Evolutionary conservation across 2,797 vertebrate genomes (phyloP).

Genomic region (Labroides dimidiatus): DNA sequence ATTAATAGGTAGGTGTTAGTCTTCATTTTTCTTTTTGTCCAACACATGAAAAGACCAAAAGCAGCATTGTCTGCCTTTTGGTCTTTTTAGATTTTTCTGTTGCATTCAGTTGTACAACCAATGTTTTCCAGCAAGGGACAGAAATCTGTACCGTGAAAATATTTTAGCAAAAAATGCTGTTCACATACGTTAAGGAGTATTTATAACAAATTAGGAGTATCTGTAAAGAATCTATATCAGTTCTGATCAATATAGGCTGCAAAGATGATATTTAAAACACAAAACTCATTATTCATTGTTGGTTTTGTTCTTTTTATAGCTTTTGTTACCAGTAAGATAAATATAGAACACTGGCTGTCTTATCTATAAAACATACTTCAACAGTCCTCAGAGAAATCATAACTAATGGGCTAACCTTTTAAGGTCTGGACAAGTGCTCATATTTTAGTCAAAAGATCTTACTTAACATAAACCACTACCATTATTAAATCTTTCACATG

Average conservation of each 20-base stretch:
- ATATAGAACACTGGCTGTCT: not conserved
- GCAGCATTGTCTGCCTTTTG: not conserved
- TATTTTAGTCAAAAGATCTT: not conserved
- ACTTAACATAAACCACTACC: not conserved
- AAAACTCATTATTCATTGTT: constrained; percentile 1
- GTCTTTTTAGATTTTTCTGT: not conserved
- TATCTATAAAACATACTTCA: not conserved
- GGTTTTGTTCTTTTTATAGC: not conserved
- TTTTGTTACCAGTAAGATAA: constrained; percentile 8
- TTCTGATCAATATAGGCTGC: not conserved
- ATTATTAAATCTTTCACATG: too few species aligned
- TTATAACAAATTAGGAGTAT: too few species aligned
- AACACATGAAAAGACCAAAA: not conserved
- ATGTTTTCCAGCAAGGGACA: too few species aligned
- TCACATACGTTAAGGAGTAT: too few species aligned
- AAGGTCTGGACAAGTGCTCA: not conserved
- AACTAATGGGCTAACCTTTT: not conserved
- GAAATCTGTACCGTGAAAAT: not conserved
- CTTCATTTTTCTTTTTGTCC: not conserved
- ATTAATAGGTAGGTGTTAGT: constrained; percentile 1
- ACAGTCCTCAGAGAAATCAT: constrained; percentile 1
- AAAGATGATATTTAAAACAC: not conserved
- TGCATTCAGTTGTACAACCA: not conserved
- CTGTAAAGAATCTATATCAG: too few species aligned
- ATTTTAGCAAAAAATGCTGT: not conserved